Evolutionary conservation across 2,888 invertebrate species (phyloP).

Genomic region (Maniola hyperantus): DNA sequence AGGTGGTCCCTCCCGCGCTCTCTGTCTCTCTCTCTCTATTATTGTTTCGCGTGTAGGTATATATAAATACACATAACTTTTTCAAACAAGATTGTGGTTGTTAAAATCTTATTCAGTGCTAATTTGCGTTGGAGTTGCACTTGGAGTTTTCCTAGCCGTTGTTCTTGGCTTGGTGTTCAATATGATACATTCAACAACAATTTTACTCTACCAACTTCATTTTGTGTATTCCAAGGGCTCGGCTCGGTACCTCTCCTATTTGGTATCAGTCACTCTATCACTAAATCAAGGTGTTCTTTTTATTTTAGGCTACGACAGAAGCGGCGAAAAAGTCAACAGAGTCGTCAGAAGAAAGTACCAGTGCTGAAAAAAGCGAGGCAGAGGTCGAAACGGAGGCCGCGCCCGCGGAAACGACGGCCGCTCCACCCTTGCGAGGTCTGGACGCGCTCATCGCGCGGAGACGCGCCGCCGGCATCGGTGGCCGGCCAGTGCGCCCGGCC

Average conservation of each 20-base stretch:
- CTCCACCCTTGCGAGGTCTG: conserved; percentile 84
- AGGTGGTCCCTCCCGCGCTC: too few species aligned
- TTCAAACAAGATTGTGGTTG: too few species aligned
- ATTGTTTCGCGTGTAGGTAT: too few species aligned
- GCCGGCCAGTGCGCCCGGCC: conserved; percentile 62
- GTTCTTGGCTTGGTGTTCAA: too few species aligned
- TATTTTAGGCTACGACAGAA: conserved; percentile 70
- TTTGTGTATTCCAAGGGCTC: too few species aligned
- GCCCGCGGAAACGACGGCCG: conserved; percentile 73
- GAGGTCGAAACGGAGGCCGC: conserved; percentile 62
- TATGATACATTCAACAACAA: too few species aligned
- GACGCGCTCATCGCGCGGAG: conserved; percentile 87
- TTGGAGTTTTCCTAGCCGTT: too few species aligned
- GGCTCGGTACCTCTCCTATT: not conserved
- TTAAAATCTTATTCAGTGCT: too few species aligned
- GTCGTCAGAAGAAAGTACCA: conserved; percentile 69
- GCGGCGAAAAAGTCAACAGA: conserved; percentile 66
- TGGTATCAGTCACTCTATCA: not conserved
- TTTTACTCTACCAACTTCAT: too few species aligned
- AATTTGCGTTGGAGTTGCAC: too few species aligned
- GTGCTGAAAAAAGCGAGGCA: conserved; percentile 66
- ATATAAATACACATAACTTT: too few species aligned
- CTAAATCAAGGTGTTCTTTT: not conserved
- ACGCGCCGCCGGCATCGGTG: conserved; percentile 76
- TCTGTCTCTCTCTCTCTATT: too few species aligned